Evolutionary conservation across 2,888 invertebrate species (phyloP), one percentile per base, ranked within the genome.

Genomic region (Drosophila cognata): DNA sequence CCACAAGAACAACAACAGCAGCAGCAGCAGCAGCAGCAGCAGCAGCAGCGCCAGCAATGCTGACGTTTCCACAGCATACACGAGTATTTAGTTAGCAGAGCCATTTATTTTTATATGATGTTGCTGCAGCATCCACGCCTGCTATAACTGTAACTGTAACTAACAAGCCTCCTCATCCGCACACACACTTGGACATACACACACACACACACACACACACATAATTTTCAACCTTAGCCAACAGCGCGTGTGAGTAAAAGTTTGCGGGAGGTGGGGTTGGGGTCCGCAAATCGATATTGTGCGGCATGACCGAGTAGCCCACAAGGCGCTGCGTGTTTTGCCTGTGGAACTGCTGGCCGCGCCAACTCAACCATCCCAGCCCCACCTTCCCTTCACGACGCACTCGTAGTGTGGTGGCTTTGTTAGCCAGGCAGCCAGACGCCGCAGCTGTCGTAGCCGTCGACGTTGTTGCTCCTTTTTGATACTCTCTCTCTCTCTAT

Each of bases 281-380:
- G 41, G 52, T 57, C 72, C 70, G 82, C 73, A 89, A 88, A 88
- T 88, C 88, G 90, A 88, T 88, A 88, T 77, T 86, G 77, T 89
- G 90, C 88, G 89, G 88, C 86, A 74, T 82, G 90, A 89, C 88
- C 88, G 84, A 89, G 81, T 89, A 84, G 88, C 88, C 84, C 86
- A 85, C 86, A 85, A 77, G 81, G 76, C 81, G 74, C 71, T 73
- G 53, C 59, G 71, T 71, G 85, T 88, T 85, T 78, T 80, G 75
- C 79, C 78, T 73, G 73, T 70, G 72, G 59, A 76, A 60, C 63
- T 56, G 63, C 52, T 60, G 57, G 35, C 68, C 38, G 28, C 41
- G 21, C 41, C 18, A 63, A 56, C 61, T 51, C 63, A 51, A 29
- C 38, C 51, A 38, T 36, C 10, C 43, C 33, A 28, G 2, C 46